Base-by-base conservation (phyloP, 2,797 vertebrate species). In the Chromobotia macracanthus region DNA sequence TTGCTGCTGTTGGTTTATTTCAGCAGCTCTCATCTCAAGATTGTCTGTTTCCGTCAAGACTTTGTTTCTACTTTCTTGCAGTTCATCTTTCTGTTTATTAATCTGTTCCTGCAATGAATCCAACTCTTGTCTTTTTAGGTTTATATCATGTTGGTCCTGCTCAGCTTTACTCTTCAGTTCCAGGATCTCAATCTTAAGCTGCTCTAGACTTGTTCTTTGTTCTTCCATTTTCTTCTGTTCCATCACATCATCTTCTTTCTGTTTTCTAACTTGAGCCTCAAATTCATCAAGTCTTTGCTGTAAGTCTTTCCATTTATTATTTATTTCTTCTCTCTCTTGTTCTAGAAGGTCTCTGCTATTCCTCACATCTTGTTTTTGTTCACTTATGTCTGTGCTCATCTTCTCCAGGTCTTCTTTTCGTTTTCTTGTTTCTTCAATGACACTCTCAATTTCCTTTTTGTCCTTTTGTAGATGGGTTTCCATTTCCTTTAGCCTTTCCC, bases 301-400 rank as follows among this genome's bases (percentile, higher is more conserved):
- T 28, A 82, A 51, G 3, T 74, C 41, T 48, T 18, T 41, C 69
- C 44, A 72, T 73, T 78, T 64, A 6, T 28, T 1, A 2, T 66
- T 15, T 19, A 75, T 41, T 19, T 81, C 28, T 15, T 44, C 10
- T 55, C 23, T 76, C 11, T 82, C 60, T 72, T 72, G 15, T 46
- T 80, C 53, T 18, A 80, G 50, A 31, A 72, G 56, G 1, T 64
- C 11, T 70, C 28, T 75, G 25, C 0, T 9, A 1, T n/a, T 35
- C 0, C 1, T 23, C 5, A 63, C 0, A 9, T 66, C 61, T 12
- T 44, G 23, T 41, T 79, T n/a, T 25, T 76, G 35, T 35, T 68
- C 10, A n/a, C 12, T 53, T 48, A 56, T 53, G 10, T 66, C 66
- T 38, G 16, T 66, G 12, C 4, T 73, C 41, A 46, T 35, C 15